These are phyloP conservation scores for Heliconius ethilla DNA, from an alignment of 2,888 invertebrate species.

Conservation along the genomic window DNA sequence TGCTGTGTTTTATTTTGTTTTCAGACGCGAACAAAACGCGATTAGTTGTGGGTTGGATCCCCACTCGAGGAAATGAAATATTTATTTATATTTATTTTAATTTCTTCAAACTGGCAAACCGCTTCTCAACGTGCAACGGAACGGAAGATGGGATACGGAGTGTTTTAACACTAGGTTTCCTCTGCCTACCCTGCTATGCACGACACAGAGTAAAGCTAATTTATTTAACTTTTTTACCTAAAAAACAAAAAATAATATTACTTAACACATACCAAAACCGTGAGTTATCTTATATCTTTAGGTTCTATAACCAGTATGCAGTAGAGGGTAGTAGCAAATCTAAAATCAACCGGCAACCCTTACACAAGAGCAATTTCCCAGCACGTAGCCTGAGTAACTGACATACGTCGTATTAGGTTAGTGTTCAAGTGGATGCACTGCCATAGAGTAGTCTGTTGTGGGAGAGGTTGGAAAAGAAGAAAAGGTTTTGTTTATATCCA, in stretches of 20 bases:
- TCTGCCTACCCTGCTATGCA: no score
- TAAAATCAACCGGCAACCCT: slow-evolving; percentile 49
- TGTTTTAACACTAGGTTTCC: background rate
- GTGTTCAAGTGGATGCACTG: slow-evolving; percentile 51
- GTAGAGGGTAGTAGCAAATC: slow-evolving; percentile 40
- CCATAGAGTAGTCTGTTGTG: slow-evolving; percentile 42
- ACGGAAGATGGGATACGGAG: no score
- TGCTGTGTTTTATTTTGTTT: no score
- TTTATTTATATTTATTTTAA: no score
- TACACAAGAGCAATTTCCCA: slow-evolving; percentile 54
- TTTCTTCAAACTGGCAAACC: no score
- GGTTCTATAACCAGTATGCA: slow-evolving; percentile 34
- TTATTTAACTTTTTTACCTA: no score
- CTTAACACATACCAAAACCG: background rate
- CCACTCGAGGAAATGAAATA: no score
- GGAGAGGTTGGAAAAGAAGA: background rate
- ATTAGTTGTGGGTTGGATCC: no score
- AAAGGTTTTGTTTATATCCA: background rate
- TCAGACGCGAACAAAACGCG: no score
- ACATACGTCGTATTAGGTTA: slow-evolving; percentile 65
- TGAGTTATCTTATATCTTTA: slow-evolving; percentile 16
- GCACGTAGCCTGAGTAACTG: slow-evolving; percentile 60
- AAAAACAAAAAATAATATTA: background rate
- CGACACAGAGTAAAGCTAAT: background rate
- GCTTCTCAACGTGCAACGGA: no score